phyloP scores from a whole-genome alignment of 64 coral and sea anemone genomes.

The Pocillopora damicornis region DNA sequence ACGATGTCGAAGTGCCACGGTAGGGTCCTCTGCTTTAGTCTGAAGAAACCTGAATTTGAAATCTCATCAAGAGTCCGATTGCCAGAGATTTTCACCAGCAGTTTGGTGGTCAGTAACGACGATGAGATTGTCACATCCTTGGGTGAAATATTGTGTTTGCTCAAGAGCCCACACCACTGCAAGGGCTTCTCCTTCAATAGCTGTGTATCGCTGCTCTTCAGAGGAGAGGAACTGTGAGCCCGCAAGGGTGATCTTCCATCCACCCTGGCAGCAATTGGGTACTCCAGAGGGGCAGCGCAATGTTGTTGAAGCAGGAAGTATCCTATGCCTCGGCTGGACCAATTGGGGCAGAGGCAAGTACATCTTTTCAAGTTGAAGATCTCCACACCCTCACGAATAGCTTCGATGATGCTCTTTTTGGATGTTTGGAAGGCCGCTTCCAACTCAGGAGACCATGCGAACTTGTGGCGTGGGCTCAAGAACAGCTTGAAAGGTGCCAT shows the following conservation, averaged over 20 bases:
- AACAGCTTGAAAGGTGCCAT: too few relatives aligned
- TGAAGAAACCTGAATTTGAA: conserved; percentile 27
- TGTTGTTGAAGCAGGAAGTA: too few relatives aligned
- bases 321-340: too few relatives aligned
- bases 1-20: conserved; percentile 21
- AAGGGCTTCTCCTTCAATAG: conserved; percentile 41
- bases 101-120: conserved; percentile 37
- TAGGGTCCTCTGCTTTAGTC: conserved; percentile 39
- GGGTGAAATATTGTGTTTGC: conserved; percentile 37
- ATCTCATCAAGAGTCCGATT: conserved; percentile 44
- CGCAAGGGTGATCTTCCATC: conserved; percentile 39
- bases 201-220: conserved; percentile 32
- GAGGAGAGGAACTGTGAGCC: conserved; percentile 34
- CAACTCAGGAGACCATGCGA: too few relatives aligned
- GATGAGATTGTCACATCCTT: conserved; percentile 39
- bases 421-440: too few relatives aligned
- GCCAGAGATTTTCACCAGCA: conserved; percentile 33
- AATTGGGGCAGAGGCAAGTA: too few relatives aligned
- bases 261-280: conserved; percentile 29
- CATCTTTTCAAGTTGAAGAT: too few relatives aligned
- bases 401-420: too few relatives aligned
- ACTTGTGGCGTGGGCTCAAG: too few relatives aligned
- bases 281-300: conserved; percentile 29
- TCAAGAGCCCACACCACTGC: conserved; percentile 48
- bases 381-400: too few relatives aligned